Conservation (phyloP, 1,140 invertebrate species). For the Drosophila novamexicana region DNA sequence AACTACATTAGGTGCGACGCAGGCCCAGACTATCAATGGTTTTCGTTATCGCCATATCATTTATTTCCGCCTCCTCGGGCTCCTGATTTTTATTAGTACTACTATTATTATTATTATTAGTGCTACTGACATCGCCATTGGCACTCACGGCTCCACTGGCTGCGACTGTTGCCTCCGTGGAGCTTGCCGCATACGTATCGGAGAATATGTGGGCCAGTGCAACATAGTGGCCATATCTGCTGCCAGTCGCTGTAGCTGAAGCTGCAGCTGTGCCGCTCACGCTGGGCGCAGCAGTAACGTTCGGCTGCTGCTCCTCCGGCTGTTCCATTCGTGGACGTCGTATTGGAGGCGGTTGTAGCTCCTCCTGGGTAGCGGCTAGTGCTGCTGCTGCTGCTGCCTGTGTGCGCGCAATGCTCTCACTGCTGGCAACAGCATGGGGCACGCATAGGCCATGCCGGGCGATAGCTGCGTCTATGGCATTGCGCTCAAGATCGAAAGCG, state of each 20-base stretch:
- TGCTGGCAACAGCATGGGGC: background rate
- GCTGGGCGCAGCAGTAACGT: background rate
- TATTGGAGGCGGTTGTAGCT: conserved; percentile 25
- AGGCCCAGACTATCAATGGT: conserved; percentile 43
- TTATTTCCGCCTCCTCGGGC: conserved; percentile 16
- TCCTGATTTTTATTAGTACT: conserved; percentile 21
- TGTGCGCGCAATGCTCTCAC: background rate
- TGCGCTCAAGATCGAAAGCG: conserved; percentile 39
- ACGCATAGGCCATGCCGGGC: conserved; percentile 40
- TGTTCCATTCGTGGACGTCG: conserved; percentile 40
- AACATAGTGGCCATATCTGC: conserved; percentile 28
- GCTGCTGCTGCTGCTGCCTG: background rate
- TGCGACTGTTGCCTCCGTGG: background rate
- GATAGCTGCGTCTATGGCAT: conserved; percentile 49
- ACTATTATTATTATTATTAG: background rate
- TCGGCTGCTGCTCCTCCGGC: background rate
- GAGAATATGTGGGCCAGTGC: conserved; percentile 39
- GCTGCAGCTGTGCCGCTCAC: background rate
- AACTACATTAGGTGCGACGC: conserved; percentile 28
- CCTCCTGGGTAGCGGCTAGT: conserved; percentile 11
- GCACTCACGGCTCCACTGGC: background rate
- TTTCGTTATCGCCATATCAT: conserved; percentile 38
- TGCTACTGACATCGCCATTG: background rate
- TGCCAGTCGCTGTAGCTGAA: background rate
- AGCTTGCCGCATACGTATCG: conserved; percentile 5